These are phyloP conservation scores for Ameiurus melas DNA, from an alignment of 2,113 vertebrate genomes.

Conservation along the genomic window DNA sequence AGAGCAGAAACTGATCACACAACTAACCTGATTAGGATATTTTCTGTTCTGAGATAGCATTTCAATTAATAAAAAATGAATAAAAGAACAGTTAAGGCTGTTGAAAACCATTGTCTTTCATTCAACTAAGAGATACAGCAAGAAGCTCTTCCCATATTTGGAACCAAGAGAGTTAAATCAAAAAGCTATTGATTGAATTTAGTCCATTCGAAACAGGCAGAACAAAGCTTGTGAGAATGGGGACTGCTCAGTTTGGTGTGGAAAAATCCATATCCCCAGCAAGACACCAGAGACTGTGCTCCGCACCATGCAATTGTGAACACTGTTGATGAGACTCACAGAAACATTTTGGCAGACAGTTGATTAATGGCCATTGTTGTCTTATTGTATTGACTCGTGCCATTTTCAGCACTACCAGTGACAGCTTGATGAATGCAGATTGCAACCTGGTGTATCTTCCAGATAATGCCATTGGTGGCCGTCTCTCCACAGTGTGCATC, in stretches of 20 bases:
- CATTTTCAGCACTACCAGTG: slow-evolving; percentile 50
- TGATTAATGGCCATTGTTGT: slow-evolving; percentile 66
- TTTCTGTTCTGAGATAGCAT: not conserved
- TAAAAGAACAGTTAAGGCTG: not conserved
- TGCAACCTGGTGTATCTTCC: slow-evolving; percentile 56
- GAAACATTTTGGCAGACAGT: slow-evolving; percentile 57
- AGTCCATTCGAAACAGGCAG: slow-evolving; percentile 56
- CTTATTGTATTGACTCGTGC: slow-evolving; percentile 62
- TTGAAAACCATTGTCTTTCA: slow-evolving; percentile 16
- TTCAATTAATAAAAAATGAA: not conserved
- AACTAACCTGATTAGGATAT: not conserved
- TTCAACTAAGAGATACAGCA: slow-evolving; percentile 34
- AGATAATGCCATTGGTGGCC: slow-evolving; percentile 45
- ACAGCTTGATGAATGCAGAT: slow-evolving; percentile 58
- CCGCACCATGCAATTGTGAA: slow-evolving; percentile 62
- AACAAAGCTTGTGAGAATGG: slow-evolving; percentile 40
- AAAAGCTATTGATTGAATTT: slow-evolving; percentile 66
- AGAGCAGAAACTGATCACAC: not conserved
- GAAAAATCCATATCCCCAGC: slow-evolving; percentile 69
- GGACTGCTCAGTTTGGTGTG: slow-evolving; percentile 57
- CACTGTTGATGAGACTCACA: slow-evolving; percentile 47
- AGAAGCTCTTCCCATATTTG: slow-evolving; percentile 54
- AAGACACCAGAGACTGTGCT: slow-evolving; percentile 47
- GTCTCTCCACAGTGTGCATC: not conserved
- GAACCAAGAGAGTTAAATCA: slow-evolving; percentile 60